Evolutionary conservation across 1,140 invertebrate genomes (phyloP).

Genomic region (Venturia canescens): DNA sequence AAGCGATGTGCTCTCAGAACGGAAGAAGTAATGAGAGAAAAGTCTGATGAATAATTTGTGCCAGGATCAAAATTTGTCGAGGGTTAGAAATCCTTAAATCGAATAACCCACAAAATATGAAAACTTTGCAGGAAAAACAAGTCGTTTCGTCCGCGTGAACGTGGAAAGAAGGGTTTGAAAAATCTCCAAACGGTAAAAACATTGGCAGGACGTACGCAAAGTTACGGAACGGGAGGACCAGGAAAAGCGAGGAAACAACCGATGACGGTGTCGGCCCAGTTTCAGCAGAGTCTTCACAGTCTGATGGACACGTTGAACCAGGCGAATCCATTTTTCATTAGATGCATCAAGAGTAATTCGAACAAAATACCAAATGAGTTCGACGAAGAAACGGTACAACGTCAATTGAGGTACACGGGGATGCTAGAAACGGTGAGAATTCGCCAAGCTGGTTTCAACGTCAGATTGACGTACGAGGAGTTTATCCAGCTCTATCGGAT

Average conservation of each 20-base stretch:
- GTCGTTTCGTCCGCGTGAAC: constrained; percentile 88
- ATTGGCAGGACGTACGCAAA: constrained; percentile 84
- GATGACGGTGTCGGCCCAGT: constrained; percentile 95
- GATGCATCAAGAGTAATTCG: constrained; percentile 97
- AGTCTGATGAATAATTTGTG: background rate
- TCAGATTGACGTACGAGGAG: constrained; percentile 94
- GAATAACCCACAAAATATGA: too few species aligned
- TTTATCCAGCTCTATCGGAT: constrained; percentile 96
- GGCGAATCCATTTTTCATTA: constrained; percentile 97
- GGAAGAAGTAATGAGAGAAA: background rate
- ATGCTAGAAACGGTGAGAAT: constrained; percentile 98
- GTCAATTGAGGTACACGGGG: constrained; percentile 92
- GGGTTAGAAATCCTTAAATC: background rate
- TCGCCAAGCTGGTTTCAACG: constrained; percentile 96
- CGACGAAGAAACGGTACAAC: constrained; percentile 95
- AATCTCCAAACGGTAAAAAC: constrained; percentile 94
- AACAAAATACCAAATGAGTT: constrained; percentile 95
- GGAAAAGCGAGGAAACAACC: constrained; percentile 91
- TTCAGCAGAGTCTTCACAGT: constrained; percentile 93
- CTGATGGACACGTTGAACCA: constrained; percentile 96
- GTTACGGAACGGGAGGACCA: constrained; percentile 76
- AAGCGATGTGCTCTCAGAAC: background rate
- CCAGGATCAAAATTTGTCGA: background rate
- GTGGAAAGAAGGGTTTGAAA: constrained; percentile 88
- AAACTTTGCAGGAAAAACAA: constrained; percentile 88